A percentile compares a stretch with the other conserved stretches of the same genome.
phyloP scores from a whole-genome alignment of 2,888 invertebrate genomes.

The Megalurothrips usitatus region DNA sequence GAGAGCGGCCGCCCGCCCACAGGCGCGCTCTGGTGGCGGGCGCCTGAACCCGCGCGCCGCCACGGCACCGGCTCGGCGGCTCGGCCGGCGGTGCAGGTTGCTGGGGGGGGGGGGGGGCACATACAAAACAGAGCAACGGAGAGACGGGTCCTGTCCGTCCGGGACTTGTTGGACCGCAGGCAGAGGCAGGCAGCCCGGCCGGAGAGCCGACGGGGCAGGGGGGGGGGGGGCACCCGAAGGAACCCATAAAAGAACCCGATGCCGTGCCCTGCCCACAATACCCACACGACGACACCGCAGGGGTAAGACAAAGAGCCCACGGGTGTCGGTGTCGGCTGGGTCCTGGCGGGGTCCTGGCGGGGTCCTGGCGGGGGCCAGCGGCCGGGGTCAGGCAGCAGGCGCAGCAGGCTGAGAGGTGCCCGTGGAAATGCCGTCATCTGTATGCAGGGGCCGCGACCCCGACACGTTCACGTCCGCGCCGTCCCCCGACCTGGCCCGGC shows the following conservation, averaged over 20 bases:
- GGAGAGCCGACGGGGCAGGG: too few relatives aligned
- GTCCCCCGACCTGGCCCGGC: not conserved
- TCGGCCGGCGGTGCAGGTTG: not conserved
- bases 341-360: not conserved
- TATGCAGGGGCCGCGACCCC: not conserved
- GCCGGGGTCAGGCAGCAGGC: not conserved
- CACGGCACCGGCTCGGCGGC: not conserved
- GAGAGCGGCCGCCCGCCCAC: not conserved
- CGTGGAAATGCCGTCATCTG: not conserved
- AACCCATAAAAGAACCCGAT: too few relatives aligned
- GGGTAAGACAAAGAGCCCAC: too few relatives aligned
- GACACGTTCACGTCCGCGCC: not conserved
- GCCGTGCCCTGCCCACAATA: too few relatives aligned
- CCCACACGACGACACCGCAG: too few relatives aligned
- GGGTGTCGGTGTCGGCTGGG: too few relatives aligned
- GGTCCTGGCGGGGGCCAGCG: not conserved
- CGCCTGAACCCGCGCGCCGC: not conserved
- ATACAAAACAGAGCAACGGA: too few relatives aligned
- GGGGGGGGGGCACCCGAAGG: too few relatives aligned
- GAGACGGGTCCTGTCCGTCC: too few relatives aligned
- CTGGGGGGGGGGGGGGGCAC: too few relatives aligned
- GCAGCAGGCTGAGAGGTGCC: not conserved
- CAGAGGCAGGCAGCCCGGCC: too few relatives aligned
- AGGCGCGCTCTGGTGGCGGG: conserved; percentile 4
- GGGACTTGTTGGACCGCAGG: too few relatives aligned